phyloP scores from a whole-genome alignment of 1,140 invertebrate species.

The Temnothorax nylanderi region DNA sequence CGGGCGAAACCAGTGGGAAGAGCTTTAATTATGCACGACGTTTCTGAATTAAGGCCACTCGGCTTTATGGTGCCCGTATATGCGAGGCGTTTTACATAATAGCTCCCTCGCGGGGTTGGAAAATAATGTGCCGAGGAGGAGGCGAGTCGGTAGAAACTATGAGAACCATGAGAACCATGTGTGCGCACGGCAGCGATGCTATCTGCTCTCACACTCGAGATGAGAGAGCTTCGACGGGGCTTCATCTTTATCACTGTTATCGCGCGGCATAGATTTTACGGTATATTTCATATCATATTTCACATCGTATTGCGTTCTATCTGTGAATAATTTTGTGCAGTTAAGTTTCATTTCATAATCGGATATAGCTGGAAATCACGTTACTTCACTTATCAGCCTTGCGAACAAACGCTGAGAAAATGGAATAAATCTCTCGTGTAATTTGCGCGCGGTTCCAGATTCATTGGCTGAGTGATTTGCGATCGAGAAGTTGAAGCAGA shows the following conservation, averaged over 20 bases:
- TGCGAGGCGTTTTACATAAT: slow-evolving; percentile 68
- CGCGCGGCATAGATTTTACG: slow-evolving; percentile 18
- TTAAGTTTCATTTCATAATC: neutral
- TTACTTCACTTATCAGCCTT: neutral
- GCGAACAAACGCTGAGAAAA: slow-evolving; percentile 14
- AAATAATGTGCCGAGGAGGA: slow-evolving; percentile 58
- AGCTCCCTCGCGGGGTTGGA: slow-evolving; percentile 55
- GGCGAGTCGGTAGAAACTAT: slow-evolving; percentile 36
- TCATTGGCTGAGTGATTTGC: slow-evolving; percentile 51
- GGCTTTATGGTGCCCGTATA: slow-evolving; percentile 62
- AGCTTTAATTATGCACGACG: slow-evolving; percentile 62
- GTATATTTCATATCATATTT: neutral
- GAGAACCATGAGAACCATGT: slow-evolving; percentile 58
- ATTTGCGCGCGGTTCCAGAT: slow-evolving; percentile 47
- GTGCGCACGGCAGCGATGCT: neutral
- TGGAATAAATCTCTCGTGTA: slow-evolving; percentile 21
- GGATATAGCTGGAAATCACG: neutral
- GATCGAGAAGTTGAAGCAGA: slow-evolving; percentile 54
- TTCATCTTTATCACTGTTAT: slow-evolving; percentile 36
- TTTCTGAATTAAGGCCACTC: slow-evolving; percentile 67
- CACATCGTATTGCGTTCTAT: neutral
- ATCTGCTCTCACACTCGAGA: slow-evolving; percentile 40
- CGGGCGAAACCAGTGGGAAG: slow-evolving; percentile 53
- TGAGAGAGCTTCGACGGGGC: neutral
- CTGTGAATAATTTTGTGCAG: neutral